These are phyloP conservation scores for Eilema depressum DNA, from an alignment of 2,888 invertebrate genomes.

Conservation along the genomic window DNA sequence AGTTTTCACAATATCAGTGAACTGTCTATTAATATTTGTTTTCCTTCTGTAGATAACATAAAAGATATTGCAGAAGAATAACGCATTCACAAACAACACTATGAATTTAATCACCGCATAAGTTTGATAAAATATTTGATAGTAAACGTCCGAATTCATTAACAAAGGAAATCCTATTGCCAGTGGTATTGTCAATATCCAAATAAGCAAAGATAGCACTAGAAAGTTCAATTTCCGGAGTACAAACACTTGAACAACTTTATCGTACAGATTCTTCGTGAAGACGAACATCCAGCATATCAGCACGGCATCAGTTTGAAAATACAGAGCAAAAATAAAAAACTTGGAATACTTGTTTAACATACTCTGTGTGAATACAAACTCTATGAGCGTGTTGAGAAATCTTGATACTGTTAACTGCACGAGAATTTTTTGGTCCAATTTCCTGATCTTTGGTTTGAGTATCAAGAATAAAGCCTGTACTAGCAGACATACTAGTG, in stretches of 20 bases:
- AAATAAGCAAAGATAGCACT: conserved; percentile 53
- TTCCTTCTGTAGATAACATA: conserved; percentile 53
- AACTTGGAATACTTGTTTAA: conserved; percentile 14
- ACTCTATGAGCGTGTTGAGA: conserved; percentile 62
- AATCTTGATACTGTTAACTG: conserved; percentile 67
- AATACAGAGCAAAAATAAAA: conserved; percentile 51
- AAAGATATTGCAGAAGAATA: conserved; percentile 66
- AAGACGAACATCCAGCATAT: conserved; percentile 73
- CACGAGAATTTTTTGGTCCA: conserved; percentile 67
- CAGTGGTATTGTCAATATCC: conserved; percentile 59
- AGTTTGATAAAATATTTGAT: conserved; percentile 46
- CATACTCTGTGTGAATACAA: conserved; percentile 34
- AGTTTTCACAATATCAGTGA: conserved; percentile 40
- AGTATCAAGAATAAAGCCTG: conserved; percentile 58
- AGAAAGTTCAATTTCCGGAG: conserved; percentile 52
- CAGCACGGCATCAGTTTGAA: conserved; percentile 65
- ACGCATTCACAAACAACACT: conserved; percentile 59
- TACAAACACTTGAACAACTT: conserved; percentile 67
- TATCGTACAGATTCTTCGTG: conserved; percentile 72
- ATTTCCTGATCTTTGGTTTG: conserved; percentile 61
- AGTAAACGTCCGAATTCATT: background rate
- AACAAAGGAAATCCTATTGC: conserved; percentile 53
- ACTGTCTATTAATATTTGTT: conserved; percentile 23
- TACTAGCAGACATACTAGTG: conserved; percentile 56
- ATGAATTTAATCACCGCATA: conserved; percentile 64